These are phyloP conservation scores for Drosophila anomelani DNA, from an alignment of 2,888 invertebrate genomes.

Conservation along the genomic window DNA sequence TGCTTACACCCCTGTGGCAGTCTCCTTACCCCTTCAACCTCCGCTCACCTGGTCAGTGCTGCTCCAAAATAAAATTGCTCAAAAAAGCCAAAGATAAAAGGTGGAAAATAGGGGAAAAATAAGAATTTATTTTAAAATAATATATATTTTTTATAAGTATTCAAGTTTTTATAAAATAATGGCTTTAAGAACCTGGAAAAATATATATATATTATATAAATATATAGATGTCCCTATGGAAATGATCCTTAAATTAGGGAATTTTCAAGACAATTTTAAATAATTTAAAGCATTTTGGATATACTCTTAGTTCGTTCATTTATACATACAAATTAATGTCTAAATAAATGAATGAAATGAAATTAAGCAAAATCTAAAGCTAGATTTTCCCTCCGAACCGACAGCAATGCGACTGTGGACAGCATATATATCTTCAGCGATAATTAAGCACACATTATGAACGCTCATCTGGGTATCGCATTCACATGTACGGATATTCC, in stretches of 20 bases:
- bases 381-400: neutral
- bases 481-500: conserved; percentile 12
- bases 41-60: neutral
- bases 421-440: conserved; percentile 26
- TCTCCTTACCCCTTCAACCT: neutral
- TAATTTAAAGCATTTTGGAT: neutral
- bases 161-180: too few species aligned
- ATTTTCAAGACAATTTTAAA: too few species aligned
- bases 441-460: conserved; percentile 50
- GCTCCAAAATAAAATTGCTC: neutral
- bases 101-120: too few species aligned
- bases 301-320: neutral
- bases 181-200: too few species aligned
- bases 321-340: neutral
- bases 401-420: neutral
- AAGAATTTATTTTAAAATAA: too few species aligned
- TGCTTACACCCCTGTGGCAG: neutral
- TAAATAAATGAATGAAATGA: neutral
- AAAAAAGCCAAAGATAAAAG: too few species aligned
- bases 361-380: neutral
- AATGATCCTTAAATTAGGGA: too few species aligned
- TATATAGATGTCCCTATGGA: too few species aligned
- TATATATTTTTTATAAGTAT: neutral
- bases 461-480: conserved; percentile 28
- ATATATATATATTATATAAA: too few species aligned